A percentile compares a stretch with the other conserved stretches of the same genome.
Conservation (phyloP, 1,140 invertebrate genomes). For the Camponotus vicinus region DNA sequence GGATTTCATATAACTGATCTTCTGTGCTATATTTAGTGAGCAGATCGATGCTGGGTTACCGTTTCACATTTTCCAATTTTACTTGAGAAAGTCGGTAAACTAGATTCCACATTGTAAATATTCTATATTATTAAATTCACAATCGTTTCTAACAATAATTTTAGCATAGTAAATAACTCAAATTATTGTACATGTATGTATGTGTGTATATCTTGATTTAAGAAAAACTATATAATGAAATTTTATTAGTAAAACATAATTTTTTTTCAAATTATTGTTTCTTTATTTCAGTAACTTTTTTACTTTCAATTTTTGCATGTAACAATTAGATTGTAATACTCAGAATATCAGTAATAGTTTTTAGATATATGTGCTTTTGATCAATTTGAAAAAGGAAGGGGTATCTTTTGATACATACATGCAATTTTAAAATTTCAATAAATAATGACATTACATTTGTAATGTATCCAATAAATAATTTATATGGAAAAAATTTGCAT, state of each 20-base stretch:
- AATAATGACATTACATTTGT: neutral
- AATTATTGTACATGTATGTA: neutral
- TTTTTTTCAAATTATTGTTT: neutral
- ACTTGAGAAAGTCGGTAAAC: conserved; percentile 35
- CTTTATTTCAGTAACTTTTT: neutral
- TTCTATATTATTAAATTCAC: neutral
- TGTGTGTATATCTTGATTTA: neutral
- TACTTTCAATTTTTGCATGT: neutral
- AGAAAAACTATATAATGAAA: neutral
- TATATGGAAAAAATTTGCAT: neutral
- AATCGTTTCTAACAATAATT: neutral
- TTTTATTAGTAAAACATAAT: neutral
- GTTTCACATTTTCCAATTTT: neutral
- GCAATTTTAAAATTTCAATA: neutral
- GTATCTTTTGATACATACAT: neutral
- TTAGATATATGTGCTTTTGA: neutral
- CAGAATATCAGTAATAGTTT: neutral
- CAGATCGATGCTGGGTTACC: conserved; percentile 31
- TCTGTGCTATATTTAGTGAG: conserved; percentile 8
- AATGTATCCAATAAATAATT: neutral
- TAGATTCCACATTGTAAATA: conserved; percentile 21
- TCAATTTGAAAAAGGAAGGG: neutral
- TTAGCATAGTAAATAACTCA: neutral
- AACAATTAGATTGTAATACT: neutral
- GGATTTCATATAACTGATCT: conserved; percentile 35